Conservation (phyloP, 2,113 vertebrate species). For the Pteropus alecto region DNA sequence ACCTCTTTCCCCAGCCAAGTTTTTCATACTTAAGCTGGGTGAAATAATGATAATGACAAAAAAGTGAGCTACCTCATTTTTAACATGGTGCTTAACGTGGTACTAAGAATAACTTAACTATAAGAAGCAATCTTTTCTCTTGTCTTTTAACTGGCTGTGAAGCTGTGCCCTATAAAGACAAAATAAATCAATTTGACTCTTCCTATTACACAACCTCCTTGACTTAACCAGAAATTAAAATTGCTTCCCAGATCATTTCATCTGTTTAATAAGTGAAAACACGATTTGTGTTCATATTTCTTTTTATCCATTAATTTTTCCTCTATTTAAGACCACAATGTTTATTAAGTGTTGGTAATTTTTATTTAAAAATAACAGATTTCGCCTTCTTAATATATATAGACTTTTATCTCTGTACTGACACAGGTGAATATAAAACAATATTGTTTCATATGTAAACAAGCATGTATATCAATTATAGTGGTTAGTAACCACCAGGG, state of each 20-base stretch:
- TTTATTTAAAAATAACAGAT: slow-evolving; percentile 6
- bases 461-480: neutral
- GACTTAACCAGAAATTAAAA: neutral
- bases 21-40: slow-evolving; percentile 30
- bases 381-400: neutral
- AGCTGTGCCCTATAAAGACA: neutral
- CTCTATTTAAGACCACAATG: neutral
- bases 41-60: slow-evolving; percentile 62
- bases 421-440: neutral
- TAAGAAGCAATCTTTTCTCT: neutral
- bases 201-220: neutral
- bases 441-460: neutral
- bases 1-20: neutral
- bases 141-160: slow-evolving; percentile 34
- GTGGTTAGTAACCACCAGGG: neutral
- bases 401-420: neutral
- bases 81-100: slow-evolving; percentile 34
- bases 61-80: slow-evolving; percentile 59
- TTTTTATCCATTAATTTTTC: neutral
- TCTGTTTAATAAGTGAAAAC: slow-evolving; percentile 20
- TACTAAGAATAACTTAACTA: slow-evolving; percentile 41
- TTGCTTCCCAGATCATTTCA: neutral
- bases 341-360: neutral
- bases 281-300: neutral
- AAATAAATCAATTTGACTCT: slow-evolving; percentile 51